Evolutionary conservation across 2,888 invertebrate genomes (phyloP).

Genomic region (Seira musarum): DNA sequence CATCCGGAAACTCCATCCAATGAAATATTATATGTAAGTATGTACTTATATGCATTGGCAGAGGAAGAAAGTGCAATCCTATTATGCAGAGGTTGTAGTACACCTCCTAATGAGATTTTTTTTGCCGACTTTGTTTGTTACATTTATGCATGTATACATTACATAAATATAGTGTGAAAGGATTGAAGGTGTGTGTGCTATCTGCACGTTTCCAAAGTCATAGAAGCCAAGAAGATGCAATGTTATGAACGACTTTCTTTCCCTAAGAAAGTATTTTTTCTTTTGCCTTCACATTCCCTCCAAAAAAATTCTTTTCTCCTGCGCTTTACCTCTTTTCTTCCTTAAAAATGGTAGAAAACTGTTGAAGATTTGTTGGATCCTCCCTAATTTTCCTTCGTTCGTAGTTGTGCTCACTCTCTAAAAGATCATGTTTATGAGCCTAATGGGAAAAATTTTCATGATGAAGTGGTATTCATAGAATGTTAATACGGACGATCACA

Average conservation of each 20-base stretch:
- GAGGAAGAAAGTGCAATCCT: not conserved
- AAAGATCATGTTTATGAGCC: conserved; percentile 61
- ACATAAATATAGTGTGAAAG: not conserved
- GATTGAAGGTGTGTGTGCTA: not conserved
- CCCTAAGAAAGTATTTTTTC: no score
- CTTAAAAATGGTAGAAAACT: not conserved
- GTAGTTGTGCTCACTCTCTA: conserved; percentile 25
- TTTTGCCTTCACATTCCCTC: no score
- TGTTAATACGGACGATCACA: conserved; percentile 40
- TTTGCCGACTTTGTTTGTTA: not conserved
- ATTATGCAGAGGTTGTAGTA: conserved; percentile 6
- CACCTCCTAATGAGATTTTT: conserved; percentile 55
- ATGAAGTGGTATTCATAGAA: conserved; percentile 61
- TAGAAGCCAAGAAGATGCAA: no score
- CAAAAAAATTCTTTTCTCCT: no score
- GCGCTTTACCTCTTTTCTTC: no score
- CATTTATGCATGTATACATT: no score
- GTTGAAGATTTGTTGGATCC: not conserved
- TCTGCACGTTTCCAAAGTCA: no score
- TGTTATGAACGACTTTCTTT: no score
- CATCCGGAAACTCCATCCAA: no score
- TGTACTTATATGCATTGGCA: no score
- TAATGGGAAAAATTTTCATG: conserved; percentile 60
- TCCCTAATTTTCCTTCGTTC: conserved; percentile 8
- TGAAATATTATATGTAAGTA: conserved; percentile 10